These are phyloP conservation scores for Calliopum simillimum DNA, from an alignment of 2,888 invertebrate species.

Conservation along the genomic window DNA sequence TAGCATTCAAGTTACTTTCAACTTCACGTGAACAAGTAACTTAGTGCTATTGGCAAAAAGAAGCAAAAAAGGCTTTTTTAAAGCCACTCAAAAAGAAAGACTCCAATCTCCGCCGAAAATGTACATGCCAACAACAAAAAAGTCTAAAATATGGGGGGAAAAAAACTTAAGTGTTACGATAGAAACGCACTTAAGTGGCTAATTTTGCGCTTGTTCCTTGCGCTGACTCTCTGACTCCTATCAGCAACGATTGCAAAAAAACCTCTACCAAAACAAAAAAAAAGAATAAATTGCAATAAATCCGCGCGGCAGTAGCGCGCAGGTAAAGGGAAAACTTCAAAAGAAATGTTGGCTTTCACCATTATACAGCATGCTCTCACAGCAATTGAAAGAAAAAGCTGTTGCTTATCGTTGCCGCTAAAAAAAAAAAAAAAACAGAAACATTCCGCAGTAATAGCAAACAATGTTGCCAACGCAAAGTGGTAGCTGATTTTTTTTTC, in stretches of 20 bases:
- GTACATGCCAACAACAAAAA: slow-evolving; percentile 6
- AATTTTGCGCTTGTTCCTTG: slow-evolving; percentile 6
- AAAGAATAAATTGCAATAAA: too few species aligned
- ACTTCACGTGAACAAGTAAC: neutral
- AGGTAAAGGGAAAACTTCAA: slow-evolving; percentile 7
- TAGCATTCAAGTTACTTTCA: too few species aligned
- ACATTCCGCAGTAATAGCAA: neutral
- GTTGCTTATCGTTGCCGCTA: slow-evolving; percentile 1
- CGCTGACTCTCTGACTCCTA: neutral
- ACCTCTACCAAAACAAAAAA: too few species aligned
- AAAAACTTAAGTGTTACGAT: neutral
- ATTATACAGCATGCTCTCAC: neutral
- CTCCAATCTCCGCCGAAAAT: neutral
- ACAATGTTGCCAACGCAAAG: slow-evolving; percentile 20
- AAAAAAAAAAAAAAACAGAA: neutral
- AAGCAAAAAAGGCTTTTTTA: neutral
- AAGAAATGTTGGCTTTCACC: slow-evolving; percentile 14
- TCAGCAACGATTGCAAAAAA: too few species aligned
- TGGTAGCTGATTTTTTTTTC: neutral
- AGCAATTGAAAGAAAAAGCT: neutral
- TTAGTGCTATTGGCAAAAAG: neutral
- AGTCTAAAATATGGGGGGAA: neutral
- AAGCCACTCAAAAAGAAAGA: neutral
- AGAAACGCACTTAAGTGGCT: slow-evolving; percentile 15
- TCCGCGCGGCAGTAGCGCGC: too few species aligned